phyloP scores from a whole-genome alignment of 2,113 vertebrate species.

The Platanista minor region DNA sequence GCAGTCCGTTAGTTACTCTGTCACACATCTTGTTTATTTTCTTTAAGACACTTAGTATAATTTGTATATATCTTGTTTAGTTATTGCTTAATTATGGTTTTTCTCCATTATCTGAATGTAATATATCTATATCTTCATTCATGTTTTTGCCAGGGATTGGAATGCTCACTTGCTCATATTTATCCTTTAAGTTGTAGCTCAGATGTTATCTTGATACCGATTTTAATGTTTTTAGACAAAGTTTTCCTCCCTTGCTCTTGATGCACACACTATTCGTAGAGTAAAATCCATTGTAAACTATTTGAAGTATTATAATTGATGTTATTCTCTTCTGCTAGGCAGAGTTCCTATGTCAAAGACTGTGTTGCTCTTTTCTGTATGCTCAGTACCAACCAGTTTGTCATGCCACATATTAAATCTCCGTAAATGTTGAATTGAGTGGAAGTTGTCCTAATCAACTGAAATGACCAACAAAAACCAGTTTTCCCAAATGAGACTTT shows the following conservation, averaged over 20 bases:
- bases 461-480: not conserved
- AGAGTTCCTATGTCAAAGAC: not conserved
- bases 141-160: not conserved
- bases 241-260: not conserved
- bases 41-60: not conserved
- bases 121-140: not conserved
- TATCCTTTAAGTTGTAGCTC: not conserved
- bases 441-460: not conserved
- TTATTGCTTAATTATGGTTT: not conserved
- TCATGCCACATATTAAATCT: not conserved
- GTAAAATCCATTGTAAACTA: not conserved
- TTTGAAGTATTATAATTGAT: not conserved
- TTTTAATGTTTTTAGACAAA: slow-evolving; percentile 15
- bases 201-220: not conserved
- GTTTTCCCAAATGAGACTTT: not conserved
- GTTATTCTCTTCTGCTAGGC: not conserved
- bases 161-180: not conserved
- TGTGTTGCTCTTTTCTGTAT: not conserved
- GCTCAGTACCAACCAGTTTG: not conserved
- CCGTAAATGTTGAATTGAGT: not conserved
- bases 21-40: not conserved
- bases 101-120: not conserved
- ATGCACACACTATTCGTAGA: not conserved
- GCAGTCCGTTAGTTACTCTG: not conserved
- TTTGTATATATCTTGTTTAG: not conserved